Percentiles rank a stretch among this genome's conserved stretches.
phyloP scores from a whole-genome alignment of 2,113 vertebrate species.

The Tychaedon coryphoeus region DNA sequence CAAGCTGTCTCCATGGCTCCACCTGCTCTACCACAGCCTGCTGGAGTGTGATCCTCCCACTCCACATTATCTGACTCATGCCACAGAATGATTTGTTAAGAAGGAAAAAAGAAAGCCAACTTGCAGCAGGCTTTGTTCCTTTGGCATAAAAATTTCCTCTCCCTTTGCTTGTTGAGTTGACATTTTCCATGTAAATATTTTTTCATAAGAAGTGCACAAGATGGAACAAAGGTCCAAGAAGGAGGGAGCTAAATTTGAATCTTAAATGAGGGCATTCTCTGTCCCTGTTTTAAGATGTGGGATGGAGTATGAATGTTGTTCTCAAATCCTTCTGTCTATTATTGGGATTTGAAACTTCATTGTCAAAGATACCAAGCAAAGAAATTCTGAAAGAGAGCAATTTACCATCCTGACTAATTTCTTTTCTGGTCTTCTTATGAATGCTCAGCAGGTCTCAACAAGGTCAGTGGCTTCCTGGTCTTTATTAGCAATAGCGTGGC shows the following conservation, averaged over 20 bases:
- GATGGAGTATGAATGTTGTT: slow-evolving; percentile 1
- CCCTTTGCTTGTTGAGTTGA: not conserved
- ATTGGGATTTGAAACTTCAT: not conserved
- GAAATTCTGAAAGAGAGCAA: not conserved
- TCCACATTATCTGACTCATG: slow-evolving; percentile 15
- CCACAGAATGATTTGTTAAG: not conserved
- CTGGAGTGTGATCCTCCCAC: slow-evolving; percentile 17
- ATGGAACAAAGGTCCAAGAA: not conserved
- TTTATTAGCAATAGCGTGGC: not conserved
- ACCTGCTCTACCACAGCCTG: slow-evolving; percentile 1
- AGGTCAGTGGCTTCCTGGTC: not conserved
- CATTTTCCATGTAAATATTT: slow-evolving; percentile 9
- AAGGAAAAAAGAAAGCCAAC: not conserved
- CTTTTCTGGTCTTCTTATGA: not conserved
- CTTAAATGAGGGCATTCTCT: not conserved
- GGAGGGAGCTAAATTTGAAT: slow-evolving; percentile 27
- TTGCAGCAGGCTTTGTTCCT: not conserved
- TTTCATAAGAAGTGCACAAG: not conserved
- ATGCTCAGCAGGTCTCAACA: not conserved
- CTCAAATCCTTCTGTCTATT: not conserved
- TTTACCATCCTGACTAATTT: not conserved
- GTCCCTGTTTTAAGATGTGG: not conserved
- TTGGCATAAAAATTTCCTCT: not conserved
- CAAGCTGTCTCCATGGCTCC: not conserved
- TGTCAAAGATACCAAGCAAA: not conserved